phyloP scores from a whole-genome alignment of 2,888 invertebrate species.

The Thymelicus acteon region DNA sequence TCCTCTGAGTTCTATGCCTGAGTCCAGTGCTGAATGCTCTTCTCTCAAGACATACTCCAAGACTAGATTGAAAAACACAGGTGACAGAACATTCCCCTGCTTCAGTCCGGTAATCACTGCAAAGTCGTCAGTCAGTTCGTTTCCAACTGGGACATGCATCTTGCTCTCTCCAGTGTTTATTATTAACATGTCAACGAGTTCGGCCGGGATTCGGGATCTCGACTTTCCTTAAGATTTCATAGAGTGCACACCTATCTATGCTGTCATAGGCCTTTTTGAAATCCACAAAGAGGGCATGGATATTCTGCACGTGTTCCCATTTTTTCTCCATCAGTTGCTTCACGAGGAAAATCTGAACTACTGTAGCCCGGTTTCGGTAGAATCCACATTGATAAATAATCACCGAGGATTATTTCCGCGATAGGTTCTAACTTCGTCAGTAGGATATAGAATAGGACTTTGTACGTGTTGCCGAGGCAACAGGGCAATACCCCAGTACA shows the following conservation, averaged over 20 bases:
- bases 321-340: slow-evolving; percentile 41
- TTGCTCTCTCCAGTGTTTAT: not conserved
- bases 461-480: not conserved
- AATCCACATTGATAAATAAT: slow-evolving; percentile 34
- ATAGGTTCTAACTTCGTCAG: not conserved
- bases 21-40: slow-evolving; percentile 2
- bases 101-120: slow-evolving; percentile 31
- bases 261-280: slow-evolving; percentile 14
- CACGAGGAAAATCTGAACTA: slow-evolving; percentile 40
- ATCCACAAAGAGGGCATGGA: slow-evolving; percentile 35
- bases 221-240: not conserved
- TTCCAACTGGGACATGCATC: slow-evolving; percentile 7
- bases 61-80: slow-evolving; percentile 2
- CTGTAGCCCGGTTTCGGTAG: slow-evolving; percentile 33
- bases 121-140: slow-evolving; percentile 27
- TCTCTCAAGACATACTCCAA: not conserved
- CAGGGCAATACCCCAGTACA: not conserved
- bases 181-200: not conserved
- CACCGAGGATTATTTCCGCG: not conserved
- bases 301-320: slow-evolving; percentile 39
- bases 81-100: slow-evolving; percentile 41
- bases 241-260: no score
- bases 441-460: not conserved
- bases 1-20: slow-evolving; percentile 1
- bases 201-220: not conserved